These are phyloP conservation scores for Chelidonichthys spinosus DNA, from an alignment of 2,797 vertebrate species.

Conservation along the genomic window DNA sequence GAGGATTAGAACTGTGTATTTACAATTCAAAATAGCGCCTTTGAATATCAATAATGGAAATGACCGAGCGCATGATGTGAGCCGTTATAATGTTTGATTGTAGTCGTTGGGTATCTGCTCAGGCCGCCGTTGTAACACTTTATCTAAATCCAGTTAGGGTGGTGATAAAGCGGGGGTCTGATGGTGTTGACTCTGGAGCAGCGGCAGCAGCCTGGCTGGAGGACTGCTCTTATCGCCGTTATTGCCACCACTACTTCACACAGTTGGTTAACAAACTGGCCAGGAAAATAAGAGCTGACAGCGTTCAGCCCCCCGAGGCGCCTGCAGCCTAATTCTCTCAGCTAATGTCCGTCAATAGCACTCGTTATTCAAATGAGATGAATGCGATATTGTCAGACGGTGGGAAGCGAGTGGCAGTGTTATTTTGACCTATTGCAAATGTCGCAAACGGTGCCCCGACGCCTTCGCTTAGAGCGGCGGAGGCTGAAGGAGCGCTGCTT, in stretches of 20 bases:
- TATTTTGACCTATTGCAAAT: constrained; percentile 90
- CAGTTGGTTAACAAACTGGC: constrained; percentile 71
- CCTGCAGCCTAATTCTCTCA: constrained; percentile 69
- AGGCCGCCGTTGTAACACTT: constrained; percentile 73
- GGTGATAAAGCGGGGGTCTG: constrained; percentile 76
- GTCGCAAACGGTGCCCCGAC: constrained; percentile 82
- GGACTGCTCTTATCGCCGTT: constrained; percentile 77
- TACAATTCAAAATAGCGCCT: constrained; percentile 75
- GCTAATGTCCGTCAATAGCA: constrained; percentile 83
- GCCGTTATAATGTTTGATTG: constrained; percentile 72
- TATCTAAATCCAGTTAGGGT: constrained; percentile 79
- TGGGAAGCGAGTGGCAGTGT: constrained; percentile 76
- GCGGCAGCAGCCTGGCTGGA: constrained; percentile 50
- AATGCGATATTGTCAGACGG: constrained; percentile 84
- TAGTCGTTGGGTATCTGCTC: constrained; percentile 71
- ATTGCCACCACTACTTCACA: constrained; percentile 70
- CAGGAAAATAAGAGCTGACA: constrained; percentile 74
- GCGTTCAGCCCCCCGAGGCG: constrained; percentile 66
- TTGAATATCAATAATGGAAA: constrained; percentile 78
- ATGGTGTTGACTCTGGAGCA: constrained; percentile 74
- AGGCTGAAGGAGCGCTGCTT: constrained; percentile 63
- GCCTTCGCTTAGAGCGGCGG: constrained; percentile 52
- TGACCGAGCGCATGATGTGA: constrained; percentile 62
- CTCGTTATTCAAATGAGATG: constrained; percentile 92
- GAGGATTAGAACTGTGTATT: constrained; percentile 77